phyloP scores from a whole-genome alignment of 2,113 vertebrate species.

The Ochotona princeps region DNA sequence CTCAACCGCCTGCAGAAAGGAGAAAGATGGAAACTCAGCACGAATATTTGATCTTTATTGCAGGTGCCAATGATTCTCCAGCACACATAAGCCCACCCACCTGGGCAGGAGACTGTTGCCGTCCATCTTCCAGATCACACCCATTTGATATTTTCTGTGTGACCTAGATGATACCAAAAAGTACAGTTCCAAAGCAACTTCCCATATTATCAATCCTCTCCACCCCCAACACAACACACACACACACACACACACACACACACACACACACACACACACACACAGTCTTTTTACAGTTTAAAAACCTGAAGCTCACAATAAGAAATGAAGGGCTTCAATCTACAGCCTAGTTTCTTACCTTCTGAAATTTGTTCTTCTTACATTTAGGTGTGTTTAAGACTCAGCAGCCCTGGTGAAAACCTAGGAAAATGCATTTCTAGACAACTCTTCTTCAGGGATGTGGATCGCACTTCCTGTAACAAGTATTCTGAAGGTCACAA shows the following conservation, averaged over 20 bases:
- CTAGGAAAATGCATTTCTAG: not conserved
- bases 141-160: not conserved
- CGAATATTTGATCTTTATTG: not conserved
- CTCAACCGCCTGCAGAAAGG: conserved; percentile 18
- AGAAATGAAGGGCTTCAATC: not conserved
- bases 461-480: not conserved
- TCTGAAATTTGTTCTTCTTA: not conserved
- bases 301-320: not conserved
- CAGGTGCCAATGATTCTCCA: not conserved
- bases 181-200: not conserved
- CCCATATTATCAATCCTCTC: not conserved
- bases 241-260: too few species aligned
- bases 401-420: not conserved
- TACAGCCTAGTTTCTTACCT: rapidly evolving
- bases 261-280: too few species aligned
- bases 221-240: too few species aligned
- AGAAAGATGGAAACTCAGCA: not conserved
- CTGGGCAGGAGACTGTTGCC: rapidly evolving
- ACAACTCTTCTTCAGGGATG: not conserved
- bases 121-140: not conserved
- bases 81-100: not conserved
- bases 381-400: not conserved
- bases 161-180: not conserved
- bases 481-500: not conserved
- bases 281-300: not conserved